phyloP scores from a whole-genome alignment of 2,113 vertebrate species.

The Spea bombifrons region DNA sequence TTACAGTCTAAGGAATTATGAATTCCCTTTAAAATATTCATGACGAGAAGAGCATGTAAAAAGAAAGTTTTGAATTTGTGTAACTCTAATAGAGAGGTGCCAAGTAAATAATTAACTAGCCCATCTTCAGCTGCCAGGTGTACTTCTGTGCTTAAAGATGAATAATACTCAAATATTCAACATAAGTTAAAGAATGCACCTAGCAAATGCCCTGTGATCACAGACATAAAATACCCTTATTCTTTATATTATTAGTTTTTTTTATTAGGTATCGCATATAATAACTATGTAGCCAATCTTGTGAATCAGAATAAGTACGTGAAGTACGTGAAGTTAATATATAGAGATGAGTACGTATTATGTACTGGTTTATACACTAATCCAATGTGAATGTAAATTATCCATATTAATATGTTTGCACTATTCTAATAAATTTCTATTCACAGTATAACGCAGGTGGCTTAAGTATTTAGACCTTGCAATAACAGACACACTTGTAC shows the following conservation, averaged over 20 bases:
- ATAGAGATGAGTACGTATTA: no score
- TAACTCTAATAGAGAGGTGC: not conserved
- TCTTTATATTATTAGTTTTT: not conserved
- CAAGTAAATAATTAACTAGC: conserved; percentile 7
- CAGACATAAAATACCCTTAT: not conserved
- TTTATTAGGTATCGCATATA: not conserved
- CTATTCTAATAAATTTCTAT: not conserved
- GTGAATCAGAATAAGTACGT: no score
- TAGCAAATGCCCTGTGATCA: not conserved
- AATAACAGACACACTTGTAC: not conserved
- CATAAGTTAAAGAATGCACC: not conserved
- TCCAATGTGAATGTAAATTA: not conserved
- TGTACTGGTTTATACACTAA: no score
- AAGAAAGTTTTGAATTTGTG: not conserved
- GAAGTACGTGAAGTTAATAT: no score
- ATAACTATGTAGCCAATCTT: no score
- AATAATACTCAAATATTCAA: not conserved
- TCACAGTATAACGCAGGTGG: not conserved
- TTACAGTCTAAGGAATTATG: not conserved
- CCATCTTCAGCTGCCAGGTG: not conserved
- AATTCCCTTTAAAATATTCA: not conserved
- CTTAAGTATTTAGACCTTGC: not conserved
- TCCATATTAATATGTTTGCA: no score
- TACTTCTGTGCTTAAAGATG: not conserved
- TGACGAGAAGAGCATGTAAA: not conserved